phyloP scores from a whole-genome alignment of 2,797 vertebrate species.

The Taenioides sp. region DNA sequence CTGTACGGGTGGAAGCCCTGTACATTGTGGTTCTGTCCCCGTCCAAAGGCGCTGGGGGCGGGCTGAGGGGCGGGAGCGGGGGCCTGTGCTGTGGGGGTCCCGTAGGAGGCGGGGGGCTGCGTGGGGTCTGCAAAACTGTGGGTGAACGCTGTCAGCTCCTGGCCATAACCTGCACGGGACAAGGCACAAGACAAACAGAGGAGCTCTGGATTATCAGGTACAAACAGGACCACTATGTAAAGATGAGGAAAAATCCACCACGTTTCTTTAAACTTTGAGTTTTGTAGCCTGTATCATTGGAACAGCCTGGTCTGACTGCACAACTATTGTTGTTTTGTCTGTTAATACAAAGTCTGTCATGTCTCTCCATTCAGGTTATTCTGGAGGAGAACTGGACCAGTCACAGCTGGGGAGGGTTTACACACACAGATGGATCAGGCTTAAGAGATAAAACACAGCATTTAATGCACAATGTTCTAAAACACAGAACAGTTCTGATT shows the following conservation, averaged over 20 bases:
- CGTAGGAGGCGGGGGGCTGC: slow-evolving; percentile 90
- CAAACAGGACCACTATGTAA: background rate
- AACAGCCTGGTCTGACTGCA: no score
- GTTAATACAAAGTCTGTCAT: background rate
- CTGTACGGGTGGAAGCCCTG: slow-evolving; percentile 99
- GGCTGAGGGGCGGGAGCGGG: slow-evolving; percentile 73
- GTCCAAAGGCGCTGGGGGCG: slow-evolving; percentile 87
- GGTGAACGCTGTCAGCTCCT: slow-evolving; percentile 95
- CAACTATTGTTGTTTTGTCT: background rate
- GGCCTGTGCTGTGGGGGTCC: slow-evolving; percentile 88
- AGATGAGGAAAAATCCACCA: background rate
- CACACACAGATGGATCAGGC: background rate
- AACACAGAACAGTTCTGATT: no score
- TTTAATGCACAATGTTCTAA: no score
- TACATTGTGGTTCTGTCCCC: slow-evolving; percentile 98
- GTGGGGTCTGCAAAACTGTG: slow-evolving; percentile 95
- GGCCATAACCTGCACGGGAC: slow-evolving; percentile 87
- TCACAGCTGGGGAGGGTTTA: background rate
- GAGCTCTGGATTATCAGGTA: background rate
- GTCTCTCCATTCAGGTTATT: background rate
- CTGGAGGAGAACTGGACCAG: background rate
- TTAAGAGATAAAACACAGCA: background rate
- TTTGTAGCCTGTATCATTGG: no score
- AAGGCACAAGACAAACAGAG: background rate
- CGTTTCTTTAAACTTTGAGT: background rate